phyloP scores from a whole-genome alignment of 2,888 invertebrate species.

The Dynastes tityus region DNA sequence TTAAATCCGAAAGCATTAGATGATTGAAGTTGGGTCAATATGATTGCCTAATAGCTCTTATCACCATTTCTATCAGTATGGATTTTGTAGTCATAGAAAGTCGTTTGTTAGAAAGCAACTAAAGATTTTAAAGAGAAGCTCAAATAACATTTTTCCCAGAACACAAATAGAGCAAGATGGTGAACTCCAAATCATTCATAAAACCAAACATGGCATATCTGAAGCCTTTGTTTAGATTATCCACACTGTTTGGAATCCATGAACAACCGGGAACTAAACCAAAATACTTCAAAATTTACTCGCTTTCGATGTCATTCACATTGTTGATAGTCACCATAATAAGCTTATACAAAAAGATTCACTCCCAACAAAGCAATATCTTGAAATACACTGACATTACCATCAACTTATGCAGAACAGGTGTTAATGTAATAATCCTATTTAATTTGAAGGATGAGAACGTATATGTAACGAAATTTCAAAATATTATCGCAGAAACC shows the following conservation, averaged over 20 bases:
- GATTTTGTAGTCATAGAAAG: no score
- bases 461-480: slow-evolving; percentile 4
- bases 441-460: slow-evolving; percentile 11
- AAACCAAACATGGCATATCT: slow-evolving; percentile 26
- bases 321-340: neutral
- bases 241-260: slow-evolving; percentile 35
- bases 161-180: neutral
- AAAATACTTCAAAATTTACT: slow-evolving; percentile 17
- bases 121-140: no score
- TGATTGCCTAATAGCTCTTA: no score
- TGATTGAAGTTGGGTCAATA: no score
- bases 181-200: neutral
- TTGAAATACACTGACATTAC: slow-evolving; percentile 22
- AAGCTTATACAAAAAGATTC: slow-evolving; percentile 23
- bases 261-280: slow-evolving; percentile 38
- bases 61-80: no score
- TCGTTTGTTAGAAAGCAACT: no score
- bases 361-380: neutral
- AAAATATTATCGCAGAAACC: neutral
- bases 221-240: slow-evolving; percentile 27
- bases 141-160: no score
- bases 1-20: neutral
- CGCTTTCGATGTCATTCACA: neutral
- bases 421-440: slow-evolving; percentile 18
- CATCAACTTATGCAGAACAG: slow-evolving; percentile 12